phyloP scores from a whole-genome alignment of 2,888 invertebrate species.

The Malthinus seriepunctatus region DNA sequence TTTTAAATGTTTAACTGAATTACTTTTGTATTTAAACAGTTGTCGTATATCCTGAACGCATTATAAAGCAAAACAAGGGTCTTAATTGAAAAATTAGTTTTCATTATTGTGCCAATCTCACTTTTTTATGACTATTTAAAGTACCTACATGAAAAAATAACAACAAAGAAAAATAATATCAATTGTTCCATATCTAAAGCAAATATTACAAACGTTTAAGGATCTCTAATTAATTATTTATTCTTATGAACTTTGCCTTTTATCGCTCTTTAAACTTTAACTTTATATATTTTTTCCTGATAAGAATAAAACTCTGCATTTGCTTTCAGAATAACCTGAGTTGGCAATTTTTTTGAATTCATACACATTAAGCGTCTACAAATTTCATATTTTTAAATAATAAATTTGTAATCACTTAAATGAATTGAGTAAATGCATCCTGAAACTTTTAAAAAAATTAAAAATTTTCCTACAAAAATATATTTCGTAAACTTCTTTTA shows the following conservation, averaged over 20 bases:
- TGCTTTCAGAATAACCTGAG: not conserved
- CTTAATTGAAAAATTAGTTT: slow-evolving; percentile 25
- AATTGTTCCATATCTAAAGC: slow-evolving; percentile 9
- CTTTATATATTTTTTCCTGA: slow-evolving; percentile 3
- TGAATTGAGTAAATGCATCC: no score
- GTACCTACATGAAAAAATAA: not conserved
- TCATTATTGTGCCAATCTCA: slow-evolving; percentile 9
- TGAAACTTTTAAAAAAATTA: no score
- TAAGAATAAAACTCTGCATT: slow-evolving; percentile 1
- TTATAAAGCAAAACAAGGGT: slow-evolving; percentile 22
- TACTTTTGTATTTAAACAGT: slow-evolving; percentile 10
- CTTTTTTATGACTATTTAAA: not conserved
- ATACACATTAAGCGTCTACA: no score
- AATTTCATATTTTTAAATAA: no score
- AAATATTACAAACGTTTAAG: slow-evolving; percentile 5
- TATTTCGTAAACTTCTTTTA: no score
- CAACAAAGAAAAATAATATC: not conserved
- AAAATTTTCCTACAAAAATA: no score
- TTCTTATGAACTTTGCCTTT: slow-evolving; percentile 13
- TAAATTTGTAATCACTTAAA: no score
- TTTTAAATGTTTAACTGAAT: not conserved
- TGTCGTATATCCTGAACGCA: slow-evolving; percentile 21
- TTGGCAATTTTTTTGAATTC: not conserved
- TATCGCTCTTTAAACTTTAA: slow-evolving; percentile 20
- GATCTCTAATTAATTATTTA: slow-evolving; percentile 17